Evolutionary conservation across 2,888 invertebrate genomes (phyloP).

Genomic region (Parapristionchus giblindavisi): DNA sequence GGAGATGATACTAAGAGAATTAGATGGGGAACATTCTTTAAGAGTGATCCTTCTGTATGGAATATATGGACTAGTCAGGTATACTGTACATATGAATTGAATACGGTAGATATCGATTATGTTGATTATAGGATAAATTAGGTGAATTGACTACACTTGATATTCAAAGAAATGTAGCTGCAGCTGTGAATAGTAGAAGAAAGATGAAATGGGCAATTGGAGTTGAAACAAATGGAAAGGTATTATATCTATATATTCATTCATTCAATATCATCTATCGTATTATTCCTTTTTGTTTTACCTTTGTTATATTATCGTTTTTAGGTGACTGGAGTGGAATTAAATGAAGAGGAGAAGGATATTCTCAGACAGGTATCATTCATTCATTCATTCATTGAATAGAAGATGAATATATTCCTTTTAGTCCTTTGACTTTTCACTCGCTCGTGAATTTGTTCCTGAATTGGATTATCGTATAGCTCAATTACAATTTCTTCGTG

Average conservation of each 20-base stretch:
- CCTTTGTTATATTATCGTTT: not conserved
- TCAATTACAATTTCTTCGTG: constrained; percentile 7
- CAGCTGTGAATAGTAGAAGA: constrained; percentile 35
- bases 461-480: constrained; percentile 11
- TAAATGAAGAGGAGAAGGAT: constrained; percentile 24
- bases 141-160: constrained; percentile 17
- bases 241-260: not conserved
- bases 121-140: not conserved
- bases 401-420: not conserved
- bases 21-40: constrained; percentile 25
- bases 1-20: constrained; percentile 25
- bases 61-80: constrained; percentile 34
- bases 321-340: constrained; percentile 13
- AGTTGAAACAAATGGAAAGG: constrained; percentile 37
- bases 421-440: constrained; percentile 32
- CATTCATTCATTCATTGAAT: not conserved
- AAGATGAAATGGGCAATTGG: constrained; percentile 34
- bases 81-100: too few relatives aligned
- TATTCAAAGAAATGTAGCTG: constrained; percentile 30
- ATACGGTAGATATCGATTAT: too few relatives aligned
- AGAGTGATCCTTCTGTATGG: constrained; percentile 11
- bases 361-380: constrained; percentile 26
- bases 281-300: too few relatives aligned
- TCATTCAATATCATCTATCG: not conserved
- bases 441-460: constrained; percentile 33